These are phyloP conservation scores for Tapera naevia DNA, from an alignment of 2,797 vertebrate genomes.

Conservation along the genomic window DNA sequence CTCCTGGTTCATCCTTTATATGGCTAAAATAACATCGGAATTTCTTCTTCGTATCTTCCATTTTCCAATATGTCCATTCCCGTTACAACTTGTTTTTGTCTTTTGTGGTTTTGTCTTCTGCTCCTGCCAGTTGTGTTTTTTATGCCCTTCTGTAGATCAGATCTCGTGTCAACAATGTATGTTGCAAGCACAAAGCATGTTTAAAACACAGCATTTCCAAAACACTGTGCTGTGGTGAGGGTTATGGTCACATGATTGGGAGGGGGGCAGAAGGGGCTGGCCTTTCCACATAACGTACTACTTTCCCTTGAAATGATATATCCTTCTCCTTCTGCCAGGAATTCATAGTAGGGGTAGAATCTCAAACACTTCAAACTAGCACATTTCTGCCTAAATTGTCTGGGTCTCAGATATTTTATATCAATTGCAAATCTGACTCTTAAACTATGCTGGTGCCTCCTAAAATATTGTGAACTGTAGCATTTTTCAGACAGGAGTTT, in stretches of 20 bases:
- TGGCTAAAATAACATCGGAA: neutral
- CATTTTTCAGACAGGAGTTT: neutral
- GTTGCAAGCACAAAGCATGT: neutral
- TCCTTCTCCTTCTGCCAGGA: neutral
- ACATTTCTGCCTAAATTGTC: neutral
- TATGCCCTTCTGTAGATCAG: neutral
- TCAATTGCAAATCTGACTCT: neutral
- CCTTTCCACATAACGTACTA: neutral
- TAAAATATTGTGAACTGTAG: neutral
- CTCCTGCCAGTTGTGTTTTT: neutral
- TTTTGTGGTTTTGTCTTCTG: neutral
- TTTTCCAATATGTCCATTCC: neutral
- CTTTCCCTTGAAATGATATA: neutral
- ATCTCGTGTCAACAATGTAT: neutral
- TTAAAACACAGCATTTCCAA: neutral
- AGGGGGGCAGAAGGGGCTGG: neutral
- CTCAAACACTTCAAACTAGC: neutral
- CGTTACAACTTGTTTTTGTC: neutral
- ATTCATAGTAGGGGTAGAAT: neutral
- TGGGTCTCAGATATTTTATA: neutral
- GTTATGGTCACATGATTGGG: accelerated
- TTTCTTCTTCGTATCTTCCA: neutral
- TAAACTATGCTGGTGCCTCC: neutral
- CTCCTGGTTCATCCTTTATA: neutral
- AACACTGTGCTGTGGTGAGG: neutral